phyloP scores from a whole-genome alignment of 2,888 invertebrate species.

The Macaria notata region DNA sequence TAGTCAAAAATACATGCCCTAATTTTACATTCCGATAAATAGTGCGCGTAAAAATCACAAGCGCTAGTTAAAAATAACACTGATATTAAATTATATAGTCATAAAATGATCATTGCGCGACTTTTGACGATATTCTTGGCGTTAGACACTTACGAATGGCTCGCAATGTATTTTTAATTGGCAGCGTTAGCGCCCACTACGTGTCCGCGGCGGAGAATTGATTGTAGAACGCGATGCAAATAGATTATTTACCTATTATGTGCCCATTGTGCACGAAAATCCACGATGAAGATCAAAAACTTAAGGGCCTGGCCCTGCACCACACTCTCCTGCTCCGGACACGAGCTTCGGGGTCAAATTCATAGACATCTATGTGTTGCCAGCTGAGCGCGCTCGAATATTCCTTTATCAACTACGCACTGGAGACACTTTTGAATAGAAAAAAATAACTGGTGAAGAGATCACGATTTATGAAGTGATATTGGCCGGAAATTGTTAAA shows the following conservation, averaged over 20 bases:
- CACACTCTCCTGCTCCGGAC: slow-evolving; percentile 77
- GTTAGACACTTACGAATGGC: slow-evolving; percentile 57
- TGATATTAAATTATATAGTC: slow-evolving; percentile 60
- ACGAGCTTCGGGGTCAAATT: slow-evolving; percentile 82
- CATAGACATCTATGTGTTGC: slow-evolving; percentile 79
- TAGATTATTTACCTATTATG: slow-evolving; percentile 77
- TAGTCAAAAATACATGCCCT: slow-evolving; percentile 37
- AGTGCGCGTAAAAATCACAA: slow-evolving; percentile 39
- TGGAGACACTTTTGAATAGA: slow-evolving; percentile 15
- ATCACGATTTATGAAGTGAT: slow-evolving; percentile 17
- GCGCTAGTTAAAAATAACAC: slow-evolving; percentile 61
- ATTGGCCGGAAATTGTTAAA: not conserved
- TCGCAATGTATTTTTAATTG: slow-evolving; percentile 65
- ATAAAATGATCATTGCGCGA: slow-evolving; percentile 70
- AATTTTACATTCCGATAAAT: slow-evolving; percentile 35
- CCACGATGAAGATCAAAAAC: slow-evolving; percentile 74
- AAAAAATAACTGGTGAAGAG: slow-evolving; percentile 8
- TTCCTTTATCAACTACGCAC: slow-evolving; percentile 6
- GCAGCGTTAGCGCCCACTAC: slow-evolving; percentile 37
- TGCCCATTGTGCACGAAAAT: slow-evolving; percentile 80
- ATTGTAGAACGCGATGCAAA: slow-evolving; percentile 37
- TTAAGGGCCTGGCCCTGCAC: slow-evolving; percentile 79
- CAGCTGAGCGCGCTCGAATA: slow-evolving; percentile 38
- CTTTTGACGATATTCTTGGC: slow-evolving; percentile 78
- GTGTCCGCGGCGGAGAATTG: slow-evolving; percentile 26